Conservation (phyloP, 30 jellyfish, hydroid and myxozoan genomes). For the Phacellophora camtschatica region DNA sequence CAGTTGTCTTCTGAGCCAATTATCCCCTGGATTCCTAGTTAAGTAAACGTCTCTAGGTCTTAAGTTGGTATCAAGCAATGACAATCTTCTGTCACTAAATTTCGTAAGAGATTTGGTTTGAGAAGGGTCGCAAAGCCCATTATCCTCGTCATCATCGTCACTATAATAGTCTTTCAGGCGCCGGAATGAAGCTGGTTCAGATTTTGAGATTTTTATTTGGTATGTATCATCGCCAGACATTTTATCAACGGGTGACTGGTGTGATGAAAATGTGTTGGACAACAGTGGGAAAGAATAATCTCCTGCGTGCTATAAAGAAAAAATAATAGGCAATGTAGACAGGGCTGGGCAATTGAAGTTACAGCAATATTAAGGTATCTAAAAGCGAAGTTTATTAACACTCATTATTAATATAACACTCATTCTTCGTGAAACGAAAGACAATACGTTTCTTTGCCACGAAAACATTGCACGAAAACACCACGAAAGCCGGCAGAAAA, state of each 20-base stretch:
- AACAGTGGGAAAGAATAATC: neutral
- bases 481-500: no score
- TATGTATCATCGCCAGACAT: neutral
- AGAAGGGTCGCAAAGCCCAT: neutral
- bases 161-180: neutral
- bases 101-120: conserved; percentile 26
- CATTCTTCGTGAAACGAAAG: no score
- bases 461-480: no score
- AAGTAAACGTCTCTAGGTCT: conserved; percentile 63
- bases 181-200: conserved; percentile 1
- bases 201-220: conserved; percentile 2
- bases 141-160: no score
- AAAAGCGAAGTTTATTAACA: no score
- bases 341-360: no score
- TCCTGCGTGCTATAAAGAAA: neutral
- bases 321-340: no score
- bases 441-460: no score
- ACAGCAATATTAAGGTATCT: no score
- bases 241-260: no score
- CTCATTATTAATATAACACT: no score
- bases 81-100: conserved; percentile 19
- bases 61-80: conserved; percentile 38
- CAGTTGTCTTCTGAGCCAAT: conserved; percentile 85
- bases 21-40: conserved; percentile 64
- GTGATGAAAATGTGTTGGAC: conserved; percentile 20